Evolutionary conservation across 1,140 invertebrate species (phyloP), one percentile per base, ranked within the genome.

Genomic region (Paracyclopina nana): DNA sequence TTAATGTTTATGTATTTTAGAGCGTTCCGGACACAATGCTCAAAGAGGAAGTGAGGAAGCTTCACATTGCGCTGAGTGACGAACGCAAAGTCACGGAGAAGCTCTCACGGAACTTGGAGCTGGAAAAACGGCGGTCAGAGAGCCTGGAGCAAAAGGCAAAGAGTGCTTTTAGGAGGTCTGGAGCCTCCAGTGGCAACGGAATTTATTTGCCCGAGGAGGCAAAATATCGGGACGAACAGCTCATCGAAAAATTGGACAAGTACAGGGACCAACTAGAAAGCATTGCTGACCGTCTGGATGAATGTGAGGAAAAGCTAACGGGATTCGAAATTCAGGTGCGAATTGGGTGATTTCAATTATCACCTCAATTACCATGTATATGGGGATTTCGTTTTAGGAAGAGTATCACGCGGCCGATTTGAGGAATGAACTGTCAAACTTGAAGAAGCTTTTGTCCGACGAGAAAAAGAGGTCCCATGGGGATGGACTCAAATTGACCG

Each of bases 261-360:
- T 42, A 42, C 20, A n/a, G 40, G 6, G 24, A 18, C 14, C 40
- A 42, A 22, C 24, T n/a, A 9, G 40, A 42, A n/a, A 42, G 24
- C 24, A 9, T 42, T n/a, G 20, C n/a, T 6, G 8, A 14, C 24
- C 24, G n/a, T 6, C 24, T 42, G 14, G 24, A 22, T 18, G 40
- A 42, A 42, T 42, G 40, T 22, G 40, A 42, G 40, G 40, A 42
- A 9, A 42, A 42, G 40, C 40, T 42, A n/a, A n/a, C n/a, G n/a
- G n/a, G n/a, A n/a, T n/a, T n/a, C n/a, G n/a, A n/a, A n/a, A n/a
- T n/a, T n/a, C n/a, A n/a, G n/a, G n/a, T n/a, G n/a, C n/a, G n/a
- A n/a, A n/a, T n/a, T n/a, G n/a, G n/a, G n/a, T n/a, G n/a, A n/a
- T n/a, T n/a, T n/a, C n/a, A n/a, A n/a, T n/a, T n/a, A n/a, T n/a